These are phyloP conservation scores for Tokudaia muenninki DNA, from an alignment of 2,797 vertebrate genomes.

Conservation along the genomic window DNA sequence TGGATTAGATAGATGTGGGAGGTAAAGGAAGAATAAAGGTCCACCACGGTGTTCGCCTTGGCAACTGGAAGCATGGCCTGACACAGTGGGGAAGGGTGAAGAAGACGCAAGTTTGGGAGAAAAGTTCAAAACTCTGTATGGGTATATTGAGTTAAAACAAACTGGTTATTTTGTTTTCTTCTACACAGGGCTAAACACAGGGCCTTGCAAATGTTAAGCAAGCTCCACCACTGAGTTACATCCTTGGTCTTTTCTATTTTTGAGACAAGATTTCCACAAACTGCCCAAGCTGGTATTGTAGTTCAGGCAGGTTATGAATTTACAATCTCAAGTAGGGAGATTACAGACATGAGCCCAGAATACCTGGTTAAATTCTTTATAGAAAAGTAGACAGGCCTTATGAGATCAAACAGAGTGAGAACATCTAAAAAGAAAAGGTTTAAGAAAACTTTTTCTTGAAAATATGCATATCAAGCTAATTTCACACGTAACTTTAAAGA, in stretches of 20 bases:
- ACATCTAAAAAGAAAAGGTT: conserved; percentile 33
- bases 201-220: neutral
- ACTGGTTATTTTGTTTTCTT: neutral
- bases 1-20: neutral
- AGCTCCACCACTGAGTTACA: neutral
- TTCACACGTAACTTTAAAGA: conserved; percentile 40
- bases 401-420: neutral
- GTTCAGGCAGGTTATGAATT: neutral
- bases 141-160: neutral
- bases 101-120: conserved; percentile 37
- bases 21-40: conserved; percentile 22
- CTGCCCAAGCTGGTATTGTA: neutral
- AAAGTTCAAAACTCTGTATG: conserved; percentile 42
- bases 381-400: conserved; percentile 60
- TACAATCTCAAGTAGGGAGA: neutral
- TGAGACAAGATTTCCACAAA: neutral
- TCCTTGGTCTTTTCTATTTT: neutral
- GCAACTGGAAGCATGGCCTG: conserved; percentile 62
- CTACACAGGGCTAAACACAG: neutral
- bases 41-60: conserved; percentile 6
- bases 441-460: conserved; percentile 59
- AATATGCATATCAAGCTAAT: conserved; percentile 5
- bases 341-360: neutral
- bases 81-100: conserved; percentile 37
- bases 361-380: neutral